A percentile compares a stretch with the other conserved stretches of the same genome.
Evolutionary conservation across 2,113 vertebrate genomes (phyloP).

Genomic region (Coturnix japonica): DNA sequence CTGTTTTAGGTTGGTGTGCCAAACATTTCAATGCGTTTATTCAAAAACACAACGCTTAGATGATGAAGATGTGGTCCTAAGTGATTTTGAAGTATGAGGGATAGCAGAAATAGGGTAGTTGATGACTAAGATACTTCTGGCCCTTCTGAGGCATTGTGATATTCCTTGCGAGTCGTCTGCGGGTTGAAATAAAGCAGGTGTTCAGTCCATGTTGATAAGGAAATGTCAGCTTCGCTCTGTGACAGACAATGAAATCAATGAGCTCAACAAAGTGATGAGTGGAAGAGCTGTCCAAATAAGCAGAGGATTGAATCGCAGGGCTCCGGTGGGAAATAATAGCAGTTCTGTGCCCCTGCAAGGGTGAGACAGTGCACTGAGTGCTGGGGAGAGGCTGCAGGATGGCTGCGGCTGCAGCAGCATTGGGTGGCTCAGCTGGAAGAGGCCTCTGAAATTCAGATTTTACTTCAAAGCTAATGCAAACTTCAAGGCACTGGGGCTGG

Average conservation of each 20-base stretch:
- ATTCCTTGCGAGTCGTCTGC: background rate
- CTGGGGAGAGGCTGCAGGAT: background rate
- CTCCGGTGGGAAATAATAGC: background rate
- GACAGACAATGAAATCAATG: background rate
- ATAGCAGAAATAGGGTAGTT: background rate
- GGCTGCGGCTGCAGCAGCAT: background rate
- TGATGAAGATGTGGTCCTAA: background rate
- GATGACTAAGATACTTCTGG: background rate
- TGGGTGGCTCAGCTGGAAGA: background rate
- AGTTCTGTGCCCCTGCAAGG: background rate
- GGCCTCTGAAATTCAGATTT: background rate
- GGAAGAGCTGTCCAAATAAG: background rate
- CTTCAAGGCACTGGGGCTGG: background rate
- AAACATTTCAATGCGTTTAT: background rate
- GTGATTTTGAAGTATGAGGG: background rate
- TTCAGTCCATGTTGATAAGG: conserved; percentile 37
- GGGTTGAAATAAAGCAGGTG: background rate
- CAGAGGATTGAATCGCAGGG: background rate
- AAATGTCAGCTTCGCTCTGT: conserved; percentile 26
- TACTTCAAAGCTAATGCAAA: background rate
- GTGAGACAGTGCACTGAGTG: background rate
- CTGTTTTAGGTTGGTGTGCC: background rate
- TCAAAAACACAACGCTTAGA: background rate
- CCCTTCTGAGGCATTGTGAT: background rate
- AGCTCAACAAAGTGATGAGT: background rate